Base-by-base conservation (phyloP, 1,140 invertebrate species). In the Tetraneura akinire region DNA sequence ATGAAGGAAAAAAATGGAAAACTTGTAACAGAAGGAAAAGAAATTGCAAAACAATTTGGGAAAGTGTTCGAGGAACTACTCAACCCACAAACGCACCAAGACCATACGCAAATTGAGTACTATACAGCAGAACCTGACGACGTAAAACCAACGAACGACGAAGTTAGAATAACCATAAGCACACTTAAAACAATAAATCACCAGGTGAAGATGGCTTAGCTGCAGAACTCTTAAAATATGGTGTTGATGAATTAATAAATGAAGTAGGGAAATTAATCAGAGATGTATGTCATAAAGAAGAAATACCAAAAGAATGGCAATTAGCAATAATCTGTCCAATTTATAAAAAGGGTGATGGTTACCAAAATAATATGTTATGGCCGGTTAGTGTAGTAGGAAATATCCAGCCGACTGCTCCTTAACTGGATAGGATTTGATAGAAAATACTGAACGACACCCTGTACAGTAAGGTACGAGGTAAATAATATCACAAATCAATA, bases 1-100 rank as follows among this genome's bases (percentile, higher is more conserved):
- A 37, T 8, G 32, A 37, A 37, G n/a, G n/a, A 37, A 37, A 37
- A 37, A 37, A 4, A 8, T 8, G 8, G 32, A 37, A 37, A 4
- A 37, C 32, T 37, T 3, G 32, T n/a, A n/a, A n/a, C 32, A 4
- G 3, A 37, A 3, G 32, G 3, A 37, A 37, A 37, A 4, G 32
- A 37, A 4, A 37, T 37, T 37, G 8, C 8, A 37, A 4, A 37
- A 37, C 32, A 37, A 37, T 4, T 37, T 4, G 32, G 3, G 8
- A 37, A 8, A 8, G 8, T 37, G 8, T 37, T 66, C 26, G 29
- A 66, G 26, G 32, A 42, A 66, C 32, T 42, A 37, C 37, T 60
- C 57, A 60, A 60, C 57, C 57, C 23, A 60, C 57, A 60, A 60
- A 60, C 57, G 57, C 57, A 60, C 57, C 57, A 60, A 60, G 57